A percentile compares a stretch with the other conserved stretches of the same genome.
Conservation (phyloP, 2,113 vertebrate species). For the Psittacus erithacus region DNA sequence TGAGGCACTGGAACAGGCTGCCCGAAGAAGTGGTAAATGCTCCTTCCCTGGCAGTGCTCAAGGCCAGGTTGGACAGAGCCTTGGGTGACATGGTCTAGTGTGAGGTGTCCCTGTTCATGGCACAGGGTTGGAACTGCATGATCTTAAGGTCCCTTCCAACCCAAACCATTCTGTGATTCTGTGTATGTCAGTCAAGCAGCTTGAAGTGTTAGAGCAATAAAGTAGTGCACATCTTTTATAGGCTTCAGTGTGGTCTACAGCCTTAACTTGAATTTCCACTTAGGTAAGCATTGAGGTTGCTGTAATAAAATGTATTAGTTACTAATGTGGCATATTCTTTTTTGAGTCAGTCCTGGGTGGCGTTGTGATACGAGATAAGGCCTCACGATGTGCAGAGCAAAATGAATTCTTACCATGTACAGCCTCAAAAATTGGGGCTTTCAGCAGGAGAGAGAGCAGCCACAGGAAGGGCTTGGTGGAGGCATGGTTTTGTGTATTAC, state of each 20-base stretch:
- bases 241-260: neutral
- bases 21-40: neutral
- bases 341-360: neutral
- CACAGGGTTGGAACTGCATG: neutral
- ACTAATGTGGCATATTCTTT: neutral
- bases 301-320: neutral
- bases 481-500: fast-evolving
- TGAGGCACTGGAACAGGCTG: neutral
- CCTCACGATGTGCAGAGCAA: neutral
- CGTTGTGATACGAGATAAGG: neutral
- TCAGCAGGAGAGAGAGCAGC: neutral
- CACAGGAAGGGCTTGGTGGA: neutral
- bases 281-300: fast-evolving
- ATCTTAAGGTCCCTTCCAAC: neutral
- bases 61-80: neutral
- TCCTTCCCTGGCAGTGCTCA: neutral
- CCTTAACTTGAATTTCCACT: neutral
- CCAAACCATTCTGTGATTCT: neutral
- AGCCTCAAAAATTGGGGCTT: neutral
- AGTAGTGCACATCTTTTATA: neutral
- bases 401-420: neutral
- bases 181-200: neutral
- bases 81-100: neutral
- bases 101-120: neutral
- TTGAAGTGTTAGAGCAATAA: neutral